Base-by-base conservation (phyloP, 2,888 invertebrate species). In the Euclidia mi region DNA sequence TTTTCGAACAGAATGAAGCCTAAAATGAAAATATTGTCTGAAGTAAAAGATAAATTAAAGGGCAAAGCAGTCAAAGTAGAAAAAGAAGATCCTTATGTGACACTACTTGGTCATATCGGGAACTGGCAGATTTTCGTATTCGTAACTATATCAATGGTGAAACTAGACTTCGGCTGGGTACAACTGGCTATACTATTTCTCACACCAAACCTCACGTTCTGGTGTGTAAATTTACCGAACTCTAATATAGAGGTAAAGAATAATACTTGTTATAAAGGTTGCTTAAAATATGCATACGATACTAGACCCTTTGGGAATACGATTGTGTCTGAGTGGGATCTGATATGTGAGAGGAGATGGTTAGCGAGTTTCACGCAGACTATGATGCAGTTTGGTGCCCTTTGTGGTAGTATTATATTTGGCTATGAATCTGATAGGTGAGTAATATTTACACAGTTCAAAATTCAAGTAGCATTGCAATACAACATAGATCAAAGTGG, bases 261-360 rank as follows among this genome's bases (percentile, higher is more conserved):
- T 14, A 14, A 9, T 9, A 34, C 34, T 34, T 34, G 34, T 7
- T 25, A 25, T 25, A 7, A 25, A 25, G 12, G 12, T 7, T 34
- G 34, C 14, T 9, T 12, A 14, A 12, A 34, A 2, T 12, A 12
- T 7, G 14, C 9, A 1, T 34, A 34, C 14, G 34, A 34, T 6
- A 34, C 34, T 12, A 3, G 7, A 14, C 12, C 14, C 2, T 34
- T 34, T 9, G 14, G 7, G 4, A 34, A 9, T 7, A 34, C 34
- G 0, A 96, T 96, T 14, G 88, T 95, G 34, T 95, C 95, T 0
- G 95, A 96, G 94, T 97, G 96, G 96, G 91, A 95, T 78, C 86
- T 97, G 57, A 95, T 96, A 0, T 96, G 96, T 77, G 89, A 92
- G 7, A 90, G 91, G 18, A 84, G 88, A 1, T 95, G 95, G 75